Evolutionary conservation across 2,797 vertebrate species (phyloP).

Genomic region (Passerculus sandwichensis): DNA sequence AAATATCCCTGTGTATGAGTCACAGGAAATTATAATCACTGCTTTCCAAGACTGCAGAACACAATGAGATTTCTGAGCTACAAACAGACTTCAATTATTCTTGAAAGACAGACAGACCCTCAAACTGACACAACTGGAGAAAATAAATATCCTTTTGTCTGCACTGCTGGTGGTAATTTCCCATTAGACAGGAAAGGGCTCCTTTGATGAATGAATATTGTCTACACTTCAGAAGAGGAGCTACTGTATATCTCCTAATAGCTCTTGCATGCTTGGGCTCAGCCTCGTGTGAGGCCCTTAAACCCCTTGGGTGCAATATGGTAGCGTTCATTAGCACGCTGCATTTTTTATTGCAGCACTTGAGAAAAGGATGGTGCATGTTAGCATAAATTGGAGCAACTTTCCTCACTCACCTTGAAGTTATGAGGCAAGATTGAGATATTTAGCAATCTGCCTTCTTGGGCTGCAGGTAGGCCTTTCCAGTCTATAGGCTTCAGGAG

Average conservation of each 20-base stretch:
- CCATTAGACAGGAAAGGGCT: slow-evolving; percentile 54
- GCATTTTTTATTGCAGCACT: background rate
- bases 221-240: slow-evolving; percentile 42
- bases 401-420: slow-evolving; percentile 49
- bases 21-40: slow-evolving; percentile 53
- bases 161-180: slow-evolving; percentile 51
- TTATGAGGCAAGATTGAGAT: background rate
- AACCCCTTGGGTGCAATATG: background rate
- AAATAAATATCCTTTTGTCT: slow-evolving; percentile 64
- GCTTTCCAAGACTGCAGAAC: slow-evolving; percentile 25
- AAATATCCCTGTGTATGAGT: slow-evolving; percentile 6
- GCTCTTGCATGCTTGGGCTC: slow-evolving; percentile 22
- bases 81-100: slow-evolving; percentile 55
- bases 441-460: background rate
- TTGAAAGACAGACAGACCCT: slow-evolving; percentile 48
- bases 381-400: background rate
- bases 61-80: slow-evolving; percentile 57
- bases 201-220: slow-evolving; percentile 62
- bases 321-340: background rate
- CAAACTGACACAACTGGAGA: slow-evolving; percentile 18
- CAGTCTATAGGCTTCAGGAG: background rate
- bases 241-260: slow-evolving; percentile 58
- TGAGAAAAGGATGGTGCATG: background rate
- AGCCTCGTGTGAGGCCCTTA: background rate
- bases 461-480: background rate